Evolutionary conservation across 2,113 vertebrate genomes (phyloP).

Genomic region (Vicugna pacos): DNA sequence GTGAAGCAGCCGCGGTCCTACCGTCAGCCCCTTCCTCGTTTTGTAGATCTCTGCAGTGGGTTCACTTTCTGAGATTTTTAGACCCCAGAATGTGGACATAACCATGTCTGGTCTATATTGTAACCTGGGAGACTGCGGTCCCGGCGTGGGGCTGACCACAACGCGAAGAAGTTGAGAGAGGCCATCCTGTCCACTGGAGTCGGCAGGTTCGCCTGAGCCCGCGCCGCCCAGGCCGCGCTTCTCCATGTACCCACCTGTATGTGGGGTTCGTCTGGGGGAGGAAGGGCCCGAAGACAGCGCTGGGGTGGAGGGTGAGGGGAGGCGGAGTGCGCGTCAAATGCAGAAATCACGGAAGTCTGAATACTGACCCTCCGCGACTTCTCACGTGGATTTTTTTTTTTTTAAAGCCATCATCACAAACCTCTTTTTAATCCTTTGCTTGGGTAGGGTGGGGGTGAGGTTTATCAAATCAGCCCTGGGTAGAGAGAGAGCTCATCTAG

Average conservation of each 20-base stretch:
- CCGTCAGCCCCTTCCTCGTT: background rate
- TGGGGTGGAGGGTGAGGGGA: background rate
- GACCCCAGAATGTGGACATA: background rate
- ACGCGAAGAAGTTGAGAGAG: background rate
- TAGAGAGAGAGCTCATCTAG: constrained; percentile 51
- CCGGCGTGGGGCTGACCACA: accelerated
- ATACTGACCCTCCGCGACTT: background rate
- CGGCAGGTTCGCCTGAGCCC: background rate
- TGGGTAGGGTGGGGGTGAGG: background rate
- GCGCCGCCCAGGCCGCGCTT: background rate
- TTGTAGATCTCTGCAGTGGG: constrained; percentile 25
- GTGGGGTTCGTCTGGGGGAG: background rate
- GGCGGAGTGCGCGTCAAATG: background rate
- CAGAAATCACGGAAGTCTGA: background rate
- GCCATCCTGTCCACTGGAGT: background rate
- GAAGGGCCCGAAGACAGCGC: no score
- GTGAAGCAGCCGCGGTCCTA: background rate
- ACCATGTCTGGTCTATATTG: background rate
- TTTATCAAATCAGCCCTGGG: background rate
- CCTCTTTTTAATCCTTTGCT: constrained; percentile 31
- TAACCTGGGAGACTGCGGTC: constrained; percentile 47
- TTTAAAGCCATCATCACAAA: constrained; percentile 62
- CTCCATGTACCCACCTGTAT: background rate
- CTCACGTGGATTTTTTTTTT: constrained; percentile 45
- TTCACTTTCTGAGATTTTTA: background rate